Evolutionary conservation across 2,797 vertebrate species (phyloP).

Genomic region (Spinibarbus caldwelli): DNA sequence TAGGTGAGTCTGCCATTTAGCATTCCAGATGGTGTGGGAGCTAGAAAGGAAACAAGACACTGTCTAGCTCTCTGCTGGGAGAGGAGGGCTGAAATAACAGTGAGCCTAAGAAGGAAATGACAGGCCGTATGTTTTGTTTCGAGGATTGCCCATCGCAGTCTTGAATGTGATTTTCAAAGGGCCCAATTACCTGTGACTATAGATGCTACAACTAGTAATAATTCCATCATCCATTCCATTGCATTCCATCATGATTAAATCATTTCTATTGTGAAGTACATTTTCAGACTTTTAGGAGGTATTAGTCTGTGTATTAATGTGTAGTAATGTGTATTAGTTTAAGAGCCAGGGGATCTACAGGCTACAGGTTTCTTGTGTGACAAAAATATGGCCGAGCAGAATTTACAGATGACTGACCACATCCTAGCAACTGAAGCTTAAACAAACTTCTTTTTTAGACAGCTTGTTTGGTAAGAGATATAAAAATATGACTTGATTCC

Average conservation of each 20-base stretch:
- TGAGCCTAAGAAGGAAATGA: conserved; percentile 20
- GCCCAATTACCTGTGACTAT: conserved; percentile 20
- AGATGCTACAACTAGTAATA: conserved; percentile 26
- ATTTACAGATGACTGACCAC: not conserved
- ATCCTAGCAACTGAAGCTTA: conserved; percentile 18
- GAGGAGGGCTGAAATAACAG: conserved; percentile 8
- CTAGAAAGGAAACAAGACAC: conserved; percentile 36
- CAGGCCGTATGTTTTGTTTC: not conserved
- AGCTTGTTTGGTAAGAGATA: not conserved
- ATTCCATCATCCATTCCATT: conserved; percentile 25
- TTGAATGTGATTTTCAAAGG: conserved; percentile 41
- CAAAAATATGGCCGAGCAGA: not conserved
- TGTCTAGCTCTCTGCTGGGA: conserved; percentile 22
- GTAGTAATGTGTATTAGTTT: not conserved
- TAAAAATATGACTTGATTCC: conserved; percentile 10
- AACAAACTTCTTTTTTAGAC: not conserved
- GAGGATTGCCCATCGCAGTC: not conserved
- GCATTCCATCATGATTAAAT: not conserved
- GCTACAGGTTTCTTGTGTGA: not conserved
- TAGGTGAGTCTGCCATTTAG: conserved; percentile 38
- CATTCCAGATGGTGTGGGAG: conserved; percentile 51
- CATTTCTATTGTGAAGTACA: not conserved
- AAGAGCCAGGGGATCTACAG: not conserved
- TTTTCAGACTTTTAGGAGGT: not conserved
- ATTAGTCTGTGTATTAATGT: too few species aligned